Base-by-base conservation (phyloP, 2,888 invertebrate genomes). In the Hydrotaea diabolus region DNA sequence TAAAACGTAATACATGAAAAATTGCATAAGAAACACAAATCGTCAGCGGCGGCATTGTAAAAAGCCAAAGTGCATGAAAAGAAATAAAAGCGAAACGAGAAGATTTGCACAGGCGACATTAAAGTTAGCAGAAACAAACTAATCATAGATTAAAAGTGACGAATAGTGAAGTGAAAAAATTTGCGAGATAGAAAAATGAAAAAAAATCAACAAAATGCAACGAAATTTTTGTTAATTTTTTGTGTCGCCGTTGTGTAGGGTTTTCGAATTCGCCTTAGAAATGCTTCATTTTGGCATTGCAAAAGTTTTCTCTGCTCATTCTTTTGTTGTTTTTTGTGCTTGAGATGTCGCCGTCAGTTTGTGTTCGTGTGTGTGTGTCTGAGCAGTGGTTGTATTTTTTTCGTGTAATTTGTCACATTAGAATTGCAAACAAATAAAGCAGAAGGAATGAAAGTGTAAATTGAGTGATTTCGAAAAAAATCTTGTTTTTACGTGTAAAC, bases 21-120 rank as follows among this genome's bases (percentile, higher is more conserved):
- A 85, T 85, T 85, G 85, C 85, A 85, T 85, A 85, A 85, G 85
- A 76, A 78, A 82, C 59, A 71, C 55, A 55, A 55, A 59, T 49
- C 49, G n/a, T 1, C 49, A 26, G 39, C 66, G 66, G 69, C 66
- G 77, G 79, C 66, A 78, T 72, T 64, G 31, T 31, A 31, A 59
- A 46, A 75, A 75, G 57, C 36, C 53, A 57, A 82, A 62, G 62
- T 82, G 71, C 59, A 72, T 55, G 59, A n/a, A n/a, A 62, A 82
- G 55, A 26, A 73, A 46, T 26, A 74, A 55, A 15, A 21, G 15
- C n/a, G 4, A 26, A 17, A n/a, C 9, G 71, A 19, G 1, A 19
- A 49, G 4, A 69, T 21, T 19, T 26, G 46, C 2, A 23, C 49
- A 15, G 7, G n/a, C 49, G 49, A 39, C 9, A 39, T 39, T 4